Base-by-base conservation (phyloP, 2,113 vertebrate species). In the Silurus meridionalis region DNA sequence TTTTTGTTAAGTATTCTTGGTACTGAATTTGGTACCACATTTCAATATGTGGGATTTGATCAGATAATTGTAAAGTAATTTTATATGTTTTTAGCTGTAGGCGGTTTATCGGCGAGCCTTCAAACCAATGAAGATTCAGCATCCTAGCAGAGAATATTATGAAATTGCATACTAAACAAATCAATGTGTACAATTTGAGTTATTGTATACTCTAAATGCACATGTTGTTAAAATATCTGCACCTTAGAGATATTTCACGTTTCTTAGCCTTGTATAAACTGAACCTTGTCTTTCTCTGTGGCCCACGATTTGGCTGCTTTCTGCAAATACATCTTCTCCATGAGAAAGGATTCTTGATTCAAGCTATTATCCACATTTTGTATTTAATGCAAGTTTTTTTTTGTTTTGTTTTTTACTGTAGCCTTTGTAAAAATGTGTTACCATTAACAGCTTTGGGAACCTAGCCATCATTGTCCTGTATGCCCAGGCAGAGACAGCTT, bases 391-490 rank as follows among this genome's bases (percentile, higher is more conserved):
- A 37, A 37, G 37, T 37, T 37, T 3, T 2, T 37, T 37, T 37
- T 37, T 46, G 75, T 60, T 52, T 61, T 67, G 23, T 67, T 52
- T 79, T 82, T 86, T 81, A 81, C 37, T 25, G 64, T 50, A 74
- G 21, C n/a, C 21, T 28, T 52, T 82, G 21, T 52, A 82, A 53
- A 37, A 50, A 69, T 64, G 23, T 75, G 55, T 82, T 58, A 82
- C 48, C 14, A 13, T 81, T 82, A 82, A 64, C 80, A 82, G 69
- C 50, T 46, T 6, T 77, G 69, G 80, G 60, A 86, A 82, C 23
- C 55, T 25, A 8, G 67, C 85, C 80, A 74, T 82, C 46, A 86
- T 84, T 84, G 71, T 84, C 17, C n/a, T 46, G 28, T 72, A 60
- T 86, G 57, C 28, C 67, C 79, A 77, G 50, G 48, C 80, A 77